Conservation (phyloP, 2,888 invertebrate genomes). For the Cosmorhoe ocellata region DNA sequence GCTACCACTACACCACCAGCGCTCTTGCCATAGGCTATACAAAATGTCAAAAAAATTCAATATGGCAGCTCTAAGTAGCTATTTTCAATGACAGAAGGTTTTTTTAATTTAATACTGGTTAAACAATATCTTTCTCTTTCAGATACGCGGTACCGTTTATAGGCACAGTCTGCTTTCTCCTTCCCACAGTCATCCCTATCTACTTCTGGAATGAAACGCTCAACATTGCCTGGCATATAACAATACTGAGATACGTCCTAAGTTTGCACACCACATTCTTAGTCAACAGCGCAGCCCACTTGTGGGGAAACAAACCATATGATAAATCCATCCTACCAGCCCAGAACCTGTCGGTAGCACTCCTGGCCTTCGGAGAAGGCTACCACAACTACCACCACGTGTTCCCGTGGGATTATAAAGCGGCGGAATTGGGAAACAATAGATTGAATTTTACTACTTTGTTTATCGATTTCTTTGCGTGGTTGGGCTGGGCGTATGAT, state of each 20-base stretch:
- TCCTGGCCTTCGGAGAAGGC: constrained; percentile 44
- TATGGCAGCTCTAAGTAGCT: no score
- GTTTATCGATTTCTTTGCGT: constrained; percentile 41
- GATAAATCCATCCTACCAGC: constrained; percentile 47
- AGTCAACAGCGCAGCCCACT: constrained; percentile 85
- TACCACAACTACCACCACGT: constrained; percentile 56
- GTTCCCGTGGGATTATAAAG: constrained; percentile 51
- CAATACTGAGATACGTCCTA: constrained; percentile 75
- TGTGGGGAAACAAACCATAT: constrained; percentile 69
- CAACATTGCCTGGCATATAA: constrained; percentile 55
- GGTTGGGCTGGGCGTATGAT: constrained; percentile 43
- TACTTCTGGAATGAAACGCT: constrained; percentile 81
- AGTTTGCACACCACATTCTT: constrained; percentile 82
- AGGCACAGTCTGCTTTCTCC: constrained; percentile 44
- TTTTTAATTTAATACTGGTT: no score
- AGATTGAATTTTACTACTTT: constrained; percentile 38
- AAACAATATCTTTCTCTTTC: not conserved
- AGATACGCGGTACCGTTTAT: constrained; percentile 34
- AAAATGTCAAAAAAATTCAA: no score
- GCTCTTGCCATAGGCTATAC: no score
- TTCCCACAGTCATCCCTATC: constrained; percentile 81
- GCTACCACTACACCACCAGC: no score
- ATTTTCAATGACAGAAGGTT: no score
- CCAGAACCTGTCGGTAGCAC: constrained; percentile 36
- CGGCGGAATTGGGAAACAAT: constrained; percentile 48